These are phyloP conservation scores for Gallinago paraguaiae DNA, from an alignment of 2,113 vertebrate genomes.

Conservation along the genomic window DNA sequence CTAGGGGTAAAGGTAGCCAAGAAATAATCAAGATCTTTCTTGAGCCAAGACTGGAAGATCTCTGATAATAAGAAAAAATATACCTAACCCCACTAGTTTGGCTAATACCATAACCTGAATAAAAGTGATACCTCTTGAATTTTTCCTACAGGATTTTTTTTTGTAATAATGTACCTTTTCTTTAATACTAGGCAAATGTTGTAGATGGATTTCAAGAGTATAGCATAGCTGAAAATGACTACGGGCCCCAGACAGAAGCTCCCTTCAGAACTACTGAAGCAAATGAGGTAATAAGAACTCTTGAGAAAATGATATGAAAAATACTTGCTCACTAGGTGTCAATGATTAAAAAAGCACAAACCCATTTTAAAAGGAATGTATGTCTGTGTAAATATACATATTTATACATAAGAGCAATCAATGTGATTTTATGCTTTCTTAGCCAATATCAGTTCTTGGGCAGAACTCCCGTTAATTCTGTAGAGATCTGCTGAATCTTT, in stretches of 20 bases:
- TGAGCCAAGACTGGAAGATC: slow-evolving; percentile 85
- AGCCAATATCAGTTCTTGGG: background rate
- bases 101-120: slow-evolving; percentile 74
- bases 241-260: slow-evolving; percentile 85
- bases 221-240: slow-evolving; percentile 83
- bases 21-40: slow-evolving; percentile 92
- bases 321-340: background rate
- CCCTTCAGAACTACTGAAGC: slow-evolving; percentile 82
- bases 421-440: background rate
- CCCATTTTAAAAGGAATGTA: background rate
- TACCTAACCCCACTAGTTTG: slow-evolving; percentile 81
- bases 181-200: slow-evolving; percentile 84
- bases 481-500: background rate
- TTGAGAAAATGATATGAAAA: background rate
- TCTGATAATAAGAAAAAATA: slow-evolving; percentile 83
- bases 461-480: background rate
- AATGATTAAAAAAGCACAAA: background rate
- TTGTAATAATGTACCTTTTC: background rate
- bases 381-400: background rate
- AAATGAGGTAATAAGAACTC: slow-evolving; percentile 83
- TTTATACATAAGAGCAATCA: background rate
- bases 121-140: slow-evolving; percentile 66
- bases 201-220: slow-evolving; percentile 88
- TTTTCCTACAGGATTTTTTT: background rate
- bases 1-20: slow-evolving; percentile 90